These are phyloP conservation scores for Notechis scutatus DNA, from an alignment of 2,113 vertebrate genomes.

Conservation along the genomic window DNA sequence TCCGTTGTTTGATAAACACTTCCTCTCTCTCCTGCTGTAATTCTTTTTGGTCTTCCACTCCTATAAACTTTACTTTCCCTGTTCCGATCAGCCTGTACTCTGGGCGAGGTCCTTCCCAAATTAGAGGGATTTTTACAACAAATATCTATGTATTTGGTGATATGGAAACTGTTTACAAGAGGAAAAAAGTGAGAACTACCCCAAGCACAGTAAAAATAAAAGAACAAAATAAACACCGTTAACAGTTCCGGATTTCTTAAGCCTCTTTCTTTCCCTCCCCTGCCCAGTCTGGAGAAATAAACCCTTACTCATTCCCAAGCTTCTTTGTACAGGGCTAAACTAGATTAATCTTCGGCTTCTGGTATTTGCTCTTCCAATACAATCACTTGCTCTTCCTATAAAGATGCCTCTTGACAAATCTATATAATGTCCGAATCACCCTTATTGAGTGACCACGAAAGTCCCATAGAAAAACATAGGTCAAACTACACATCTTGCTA, in stretches of 20 bases:
- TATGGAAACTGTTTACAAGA: background rate
- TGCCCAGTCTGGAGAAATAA: background rate
- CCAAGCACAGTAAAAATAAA: background rate
- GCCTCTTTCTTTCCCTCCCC: background rate
- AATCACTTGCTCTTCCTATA: background rate
- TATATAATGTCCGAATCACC: background rate
- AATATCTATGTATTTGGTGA: too few relatives aligned
- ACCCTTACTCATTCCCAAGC: background rate
- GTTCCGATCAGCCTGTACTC: background rate
- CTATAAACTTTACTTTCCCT: background rate
- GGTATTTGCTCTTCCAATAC: background rate
- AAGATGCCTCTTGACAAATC: background rate
- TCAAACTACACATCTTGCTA: background rate
- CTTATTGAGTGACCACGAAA: background rate
- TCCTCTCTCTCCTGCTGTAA: background rate
- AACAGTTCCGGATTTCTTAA: background rate
- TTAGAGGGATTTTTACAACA: background rate
- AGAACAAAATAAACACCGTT: background rate
- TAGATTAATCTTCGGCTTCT: background rate
- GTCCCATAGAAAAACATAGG: background rate
- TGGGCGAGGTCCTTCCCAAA: background rate
- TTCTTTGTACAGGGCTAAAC: background rate
- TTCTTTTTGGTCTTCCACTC: background rate
- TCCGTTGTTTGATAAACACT: slow-evolving; percentile 36
- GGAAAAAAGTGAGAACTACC: background rate